These are phyloP conservation scores for Ochotona curzoniae DNA, from an alignment of 2,113 vertebrate species.

Conservation along the genomic window DNA sequence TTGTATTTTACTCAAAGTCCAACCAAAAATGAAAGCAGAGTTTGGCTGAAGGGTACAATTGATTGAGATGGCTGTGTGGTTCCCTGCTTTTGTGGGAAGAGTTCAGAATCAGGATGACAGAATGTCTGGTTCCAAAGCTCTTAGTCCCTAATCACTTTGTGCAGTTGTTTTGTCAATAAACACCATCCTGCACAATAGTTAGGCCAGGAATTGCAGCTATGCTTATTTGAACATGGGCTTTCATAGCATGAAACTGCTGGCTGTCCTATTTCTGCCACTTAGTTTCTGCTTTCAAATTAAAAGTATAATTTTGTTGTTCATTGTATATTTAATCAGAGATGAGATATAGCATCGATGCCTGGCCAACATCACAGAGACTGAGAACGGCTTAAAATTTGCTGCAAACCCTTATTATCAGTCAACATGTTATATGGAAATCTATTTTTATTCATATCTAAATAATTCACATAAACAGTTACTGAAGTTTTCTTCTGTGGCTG, in stretches of 20 bases:
- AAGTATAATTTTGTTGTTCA: background rate
- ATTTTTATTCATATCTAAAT: constrained; percentile 47
- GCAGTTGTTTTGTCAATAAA: constrained; percentile 10
- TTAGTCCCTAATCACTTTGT: background rate
- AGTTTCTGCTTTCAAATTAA: background rate
- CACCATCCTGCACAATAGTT: background rate
- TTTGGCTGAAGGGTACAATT: background rate
- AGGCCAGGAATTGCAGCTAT: constrained; percentile 5
- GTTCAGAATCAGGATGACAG: background rate
- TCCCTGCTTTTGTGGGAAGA: background rate
- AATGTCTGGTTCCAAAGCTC: constrained; percentile 24
- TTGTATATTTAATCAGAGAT: background rate
- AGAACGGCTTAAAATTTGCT: background rate
- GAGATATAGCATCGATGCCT: background rate
- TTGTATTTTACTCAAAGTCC: constrained; percentile 10
- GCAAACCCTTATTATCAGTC: background rate
- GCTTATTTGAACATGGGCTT: constrained; percentile 22
- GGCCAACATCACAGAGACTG: background rate
- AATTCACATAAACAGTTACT: background rate
- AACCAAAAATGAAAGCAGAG: background rate
- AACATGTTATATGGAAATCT: background rate
- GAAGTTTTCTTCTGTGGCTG: background rate
- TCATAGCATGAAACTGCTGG: constrained; percentile 18
- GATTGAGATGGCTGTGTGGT: background rate
- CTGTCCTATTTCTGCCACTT: background rate